Evolutionary conservation across 1,140 invertebrate species (phyloP).

Genomic region (Ruditapes philippinarum): DNA sequence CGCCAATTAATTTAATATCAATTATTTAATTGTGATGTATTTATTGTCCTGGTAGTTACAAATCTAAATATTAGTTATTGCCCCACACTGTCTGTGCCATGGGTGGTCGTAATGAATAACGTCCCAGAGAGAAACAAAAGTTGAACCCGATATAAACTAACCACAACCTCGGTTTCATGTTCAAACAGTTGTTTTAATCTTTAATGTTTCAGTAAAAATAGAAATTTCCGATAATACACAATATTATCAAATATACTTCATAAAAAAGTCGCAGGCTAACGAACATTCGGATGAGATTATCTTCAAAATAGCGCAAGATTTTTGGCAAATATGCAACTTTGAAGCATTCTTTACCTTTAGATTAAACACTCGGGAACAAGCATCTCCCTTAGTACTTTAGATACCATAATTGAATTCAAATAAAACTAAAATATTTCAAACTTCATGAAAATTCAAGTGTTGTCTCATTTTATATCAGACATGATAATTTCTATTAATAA

Average conservation of each 20-base stretch:
- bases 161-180: background rate
- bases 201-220: constrained; percentile 38
- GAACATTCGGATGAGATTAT: constrained; percentile 4
- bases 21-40: no score
- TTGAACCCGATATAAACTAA: background rate
- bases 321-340: constrained; percentile 41
- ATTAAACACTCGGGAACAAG: background rate
- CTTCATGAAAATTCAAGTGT: constrained; percentile 30
- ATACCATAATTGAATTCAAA: constrained; percentile 31
- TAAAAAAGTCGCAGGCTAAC: constrained; percentile 33
- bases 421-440: constrained; percentile 32
- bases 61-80: no score
- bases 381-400: constrained; percentile 10
- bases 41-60: no score
- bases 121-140: background rate
- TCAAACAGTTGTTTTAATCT: constrained; percentile 46
- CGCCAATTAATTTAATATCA: no score
- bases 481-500: background rate
- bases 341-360: constrained; percentile 16
- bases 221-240: constrained; percentile 16
- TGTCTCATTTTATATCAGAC: background rate
- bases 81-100: background rate
- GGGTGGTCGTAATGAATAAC: background rate
- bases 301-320: constrained; percentile 4
- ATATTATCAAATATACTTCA: constrained; percentile 3